Evolutionary conservation across 2,888 invertebrate genomes (phyloP), one percentile per base, ranked within the genome.

Genomic region (Agonopterix subpropinquella): DNA sequence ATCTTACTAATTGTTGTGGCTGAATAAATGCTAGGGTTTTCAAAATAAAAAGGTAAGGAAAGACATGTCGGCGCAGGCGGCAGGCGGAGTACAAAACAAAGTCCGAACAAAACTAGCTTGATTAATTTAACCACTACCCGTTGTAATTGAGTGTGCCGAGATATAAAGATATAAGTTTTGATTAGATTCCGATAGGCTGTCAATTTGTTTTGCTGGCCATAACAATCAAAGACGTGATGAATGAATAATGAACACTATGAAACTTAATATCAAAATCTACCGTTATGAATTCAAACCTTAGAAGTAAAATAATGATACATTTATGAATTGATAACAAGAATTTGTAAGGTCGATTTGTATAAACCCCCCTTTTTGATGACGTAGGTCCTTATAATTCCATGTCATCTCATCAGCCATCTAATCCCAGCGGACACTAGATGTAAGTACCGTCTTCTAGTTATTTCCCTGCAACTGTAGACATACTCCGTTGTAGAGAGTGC

Each of bases 161-260:
- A 74, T 75, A 80, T 78, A 66, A 75, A 83, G 77, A 80, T 83
- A 80, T 83, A 79, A 73, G 56, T 71, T 74, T 67, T 73, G 81
- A 86, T 86, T 80, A 75, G 70, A 67, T 71, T 63, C 61, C 70
- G 75, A 78, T 80, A 73, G 71, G 62, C 68, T 70, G 62, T 77
- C 76, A 77, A 80, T 79, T 77, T 73, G 71, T 77, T 73, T 72
- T 52, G 51, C 43, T 41, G 28, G 15, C 10, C 37, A 65, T 36
- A 49, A 47, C 44, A 41, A 47, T 39, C 44, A n/a, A 5, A 36
- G 37, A 8, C 43, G 5, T 28, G 28, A 28, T 28, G 28, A 28
- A 28, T 28, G 28, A 7, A 28, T 28, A 7, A 28, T 28, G 28
- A 28, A 28, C 28, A 28, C 7, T 28, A 28, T 28, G 28, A 28